These are phyloP conservation scores for Philotrypesis tridentata DNA, from an alignment of 1,140 invertebrate genomes.

Conservation along the genomic window DNA sequence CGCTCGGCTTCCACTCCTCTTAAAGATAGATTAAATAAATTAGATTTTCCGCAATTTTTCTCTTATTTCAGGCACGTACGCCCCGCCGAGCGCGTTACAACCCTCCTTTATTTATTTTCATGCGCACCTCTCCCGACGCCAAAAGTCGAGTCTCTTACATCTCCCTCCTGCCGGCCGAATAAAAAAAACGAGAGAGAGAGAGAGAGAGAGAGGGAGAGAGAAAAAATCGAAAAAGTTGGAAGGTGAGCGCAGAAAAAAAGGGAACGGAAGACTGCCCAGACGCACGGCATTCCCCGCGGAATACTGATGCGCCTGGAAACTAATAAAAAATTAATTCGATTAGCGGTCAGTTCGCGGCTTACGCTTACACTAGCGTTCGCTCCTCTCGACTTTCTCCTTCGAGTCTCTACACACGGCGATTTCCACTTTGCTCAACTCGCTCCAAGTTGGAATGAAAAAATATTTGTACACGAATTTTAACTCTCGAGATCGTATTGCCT, in stretches of 20 bases:
- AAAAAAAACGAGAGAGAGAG: too few relatives aligned
- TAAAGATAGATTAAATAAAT: constrained; percentile 50
- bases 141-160: constrained; percentile 38
- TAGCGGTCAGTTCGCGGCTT: constrained; percentile 30
- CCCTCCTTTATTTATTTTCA: constrained; percentile 46
- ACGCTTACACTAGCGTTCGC: background rate
- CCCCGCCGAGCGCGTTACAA: constrained; percentile 22
- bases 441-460: background rate
- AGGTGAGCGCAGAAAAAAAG: background rate
- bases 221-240: background rate
- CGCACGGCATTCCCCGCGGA: constrained; percentile 17
- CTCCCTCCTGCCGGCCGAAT: background rate
- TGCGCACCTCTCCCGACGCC: constrained; percentile 17
- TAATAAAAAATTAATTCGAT: constrained; percentile 50
- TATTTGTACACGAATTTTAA: background rate
- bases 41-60: constrained; percentile 42
- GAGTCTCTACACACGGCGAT: background rate
- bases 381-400: background rate
- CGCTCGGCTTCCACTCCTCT: constrained; percentile 9
- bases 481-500: too few relatives aligned
- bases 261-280: background rate
- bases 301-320: constrained; percentile 40
- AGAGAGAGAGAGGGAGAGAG: too few relatives aligned
- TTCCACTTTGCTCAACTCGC: background rate
- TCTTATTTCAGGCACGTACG: constrained; percentile 47